Base-by-base conservation (phyloP, 2,797 vertebrate genomes). In the Tadarida brasiliensis region DNA sequence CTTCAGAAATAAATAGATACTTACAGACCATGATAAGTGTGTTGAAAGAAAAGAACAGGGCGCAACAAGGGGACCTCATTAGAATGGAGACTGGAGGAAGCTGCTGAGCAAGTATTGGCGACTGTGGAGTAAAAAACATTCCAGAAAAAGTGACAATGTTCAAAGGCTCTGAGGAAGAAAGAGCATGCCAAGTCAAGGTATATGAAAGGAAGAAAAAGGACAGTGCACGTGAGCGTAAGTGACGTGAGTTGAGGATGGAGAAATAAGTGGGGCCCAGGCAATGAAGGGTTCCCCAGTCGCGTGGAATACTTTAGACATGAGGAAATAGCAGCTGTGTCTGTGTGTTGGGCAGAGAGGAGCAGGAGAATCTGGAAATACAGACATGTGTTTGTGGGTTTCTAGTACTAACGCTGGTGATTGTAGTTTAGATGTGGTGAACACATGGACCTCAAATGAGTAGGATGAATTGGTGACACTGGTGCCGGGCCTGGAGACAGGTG, bases 1-100 rank as follows among this genome's bases (percentile, higher is more conserved):
- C 44, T 74, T 97, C 14, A 59, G 47, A 91, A 88, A 19, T 90
- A 94, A 73, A 44, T 30, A 70, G 51, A 44, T 59, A 67, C 2
- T 71, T 78, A 73, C 0, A 87, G 54, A 76, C 15, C 1, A 85
- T 57, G 12, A n/a, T 51, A 76, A 87, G 35, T 24, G 4, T 6
- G 7, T 81, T 71, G 16, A 90, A 71, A 77, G 30, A 78, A 33
- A 91, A 71, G 63, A 30, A 0, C 12, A 94, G 39, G 7, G 44
- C 22, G 0, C 26, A 57, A 65, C 39, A 59, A 57, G 14, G 39
- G 33, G 73, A 77, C 26, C 35, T 57, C 61, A 56, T 33, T 73
- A 83, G 65, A 59, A 49, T 57, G n/a, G 30, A 86, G 30, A 15
- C 11, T 87, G 33, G 54, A 51, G 44, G 82, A 87, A 87, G 35